phyloP scores from a whole-genome alignment of 1,140 invertebrate genomes.

The Pseudomyrmex cubaensis region DNA sequence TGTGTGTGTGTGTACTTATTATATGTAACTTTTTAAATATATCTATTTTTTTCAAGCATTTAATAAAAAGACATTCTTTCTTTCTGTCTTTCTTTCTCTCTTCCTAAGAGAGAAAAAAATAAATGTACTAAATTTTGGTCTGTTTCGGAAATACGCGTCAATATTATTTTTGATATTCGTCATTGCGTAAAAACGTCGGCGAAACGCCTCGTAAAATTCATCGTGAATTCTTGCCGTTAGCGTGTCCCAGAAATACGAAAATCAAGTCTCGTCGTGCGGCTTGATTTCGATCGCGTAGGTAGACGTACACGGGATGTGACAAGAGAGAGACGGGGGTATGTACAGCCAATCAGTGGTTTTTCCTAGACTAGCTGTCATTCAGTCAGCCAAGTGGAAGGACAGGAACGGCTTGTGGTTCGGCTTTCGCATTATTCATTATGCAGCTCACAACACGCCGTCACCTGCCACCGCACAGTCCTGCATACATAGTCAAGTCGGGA shows the following conservation, averaged over 20 bases:
- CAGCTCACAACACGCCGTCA: conserved; percentile 83
- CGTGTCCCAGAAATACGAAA: conserved; percentile 64
- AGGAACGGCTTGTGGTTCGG: conserved; percentile 82
- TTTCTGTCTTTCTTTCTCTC: neutral
- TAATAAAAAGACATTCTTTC: conserved; percentile 25
- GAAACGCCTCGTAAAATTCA: conserved; percentile 17
- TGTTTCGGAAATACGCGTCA: neutral
- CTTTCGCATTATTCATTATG: conserved; percentile 84
- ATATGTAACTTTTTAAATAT: no score
- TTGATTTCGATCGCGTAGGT: conserved; percentile 75
- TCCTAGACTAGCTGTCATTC: conserved; percentile 82
- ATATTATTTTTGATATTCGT: conserved; percentile 49
- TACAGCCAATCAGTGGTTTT: conserved; percentile 82
- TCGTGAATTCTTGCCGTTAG: conserved; percentile 51
- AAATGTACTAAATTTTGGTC: conserved; percentile 36
- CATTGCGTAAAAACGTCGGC: conserved; percentile 1
- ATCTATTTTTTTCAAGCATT: neutral
- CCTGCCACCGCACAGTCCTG: conserved; percentile 78
- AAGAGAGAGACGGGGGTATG: conserved; percentile 72
- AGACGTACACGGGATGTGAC: conserved; percentile 74
- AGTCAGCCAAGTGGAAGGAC: conserved; percentile 82
- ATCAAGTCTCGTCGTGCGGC: conserved; percentile 67
- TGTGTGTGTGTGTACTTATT: no score
- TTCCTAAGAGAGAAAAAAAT: conserved; percentile 29
- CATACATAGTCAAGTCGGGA: conserved; percentile 68